Evolutionary conservation across 1,140 invertebrate genomes (phyloP), one percentile per base, ranked within the genome.

Genomic region (Drosophila oshimai): DNA sequence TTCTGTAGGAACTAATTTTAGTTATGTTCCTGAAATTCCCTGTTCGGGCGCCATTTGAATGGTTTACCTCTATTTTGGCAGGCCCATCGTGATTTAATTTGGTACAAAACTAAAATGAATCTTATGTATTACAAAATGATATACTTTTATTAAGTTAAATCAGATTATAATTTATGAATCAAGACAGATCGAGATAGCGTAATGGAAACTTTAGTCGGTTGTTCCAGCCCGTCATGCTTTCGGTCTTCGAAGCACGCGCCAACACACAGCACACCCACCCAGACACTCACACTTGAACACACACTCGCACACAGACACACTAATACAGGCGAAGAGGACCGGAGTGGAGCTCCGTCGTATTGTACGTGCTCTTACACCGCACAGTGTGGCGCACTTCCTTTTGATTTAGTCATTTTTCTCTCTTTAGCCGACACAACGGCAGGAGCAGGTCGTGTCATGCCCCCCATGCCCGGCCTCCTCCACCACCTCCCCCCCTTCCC

Each of bases 371-470:
- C 68, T 70, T 81, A 88, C 81, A 67, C 81, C 75, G 74, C 84
- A 70, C 86, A 72, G 73, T 80, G 74, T 88, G 76, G 75, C 87
- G 80, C 74, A 89, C 87, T 89, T 89, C 87, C 87, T 89, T 65
- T 89, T 89, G 87, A 89, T 89, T 89, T 89, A 89, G 87, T 89
- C 87, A 89, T 89, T 89, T 89, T 89, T 89, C 87, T 89, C 87
- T 87, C 80, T 88, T 88, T 88, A 88, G 81, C 81, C 73, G 80
- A 73, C 80, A 80, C 50, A 57, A 24, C 49, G 42, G 50, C 49
- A 69, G 67, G 39, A 70, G 67, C 68, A 72, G 54, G 68, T 72
- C 68, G 68, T 72, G 68, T 72, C 68, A 60, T 65, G 47, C 54
- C 53, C 62, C 47, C 41, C 26, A 18, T 15, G 34, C 12, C 3